phyloP scores from a whole-genome alignment of 1,140 invertebrate species.

The Holcopasites calliopsidis region DNA sequence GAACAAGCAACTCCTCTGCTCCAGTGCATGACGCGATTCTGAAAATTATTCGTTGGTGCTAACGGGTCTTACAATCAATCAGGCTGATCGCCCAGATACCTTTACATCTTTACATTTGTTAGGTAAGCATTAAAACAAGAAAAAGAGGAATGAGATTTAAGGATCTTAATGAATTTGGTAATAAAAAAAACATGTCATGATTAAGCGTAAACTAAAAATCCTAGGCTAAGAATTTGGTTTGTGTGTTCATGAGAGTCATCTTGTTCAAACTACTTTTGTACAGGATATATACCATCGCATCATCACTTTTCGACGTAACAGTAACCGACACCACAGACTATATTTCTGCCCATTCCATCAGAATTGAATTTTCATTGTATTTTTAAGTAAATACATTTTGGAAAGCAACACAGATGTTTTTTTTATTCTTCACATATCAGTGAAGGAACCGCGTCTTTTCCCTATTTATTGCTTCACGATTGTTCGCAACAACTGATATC shows the following conservation, averaged over 20 bases:
- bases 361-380: constrained; percentile 72
- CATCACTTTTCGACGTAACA: constrained; percentile 61
- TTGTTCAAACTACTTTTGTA: constrained; percentile 71
- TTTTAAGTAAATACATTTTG: constrained; percentile 74
- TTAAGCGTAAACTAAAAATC: constrained; percentile 56
- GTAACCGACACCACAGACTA: constrained; percentile 63
- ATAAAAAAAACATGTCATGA: constrained; percentile 49
- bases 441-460: constrained; percentile 51
- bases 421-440: constrained; percentile 63
- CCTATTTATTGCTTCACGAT: constrained; percentile 38
- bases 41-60: constrained; percentile 59
- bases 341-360: constrained; percentile 72
- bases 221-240: constrained; percentile 70
- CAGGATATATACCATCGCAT: constrained; percentile 69
- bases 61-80: constrained; percentile 65
- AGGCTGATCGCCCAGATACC: constrained; percentile 57
- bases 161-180: constrained; percentile 43
- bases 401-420: constrained; percentile 61
- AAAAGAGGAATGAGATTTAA: constrained; percentile 37
- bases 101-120: constrained; percentile 63
- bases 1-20: constrained; percentile 39
- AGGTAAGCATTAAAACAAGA: constrained; percentile 52
- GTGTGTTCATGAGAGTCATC: constrained; percentile 69
- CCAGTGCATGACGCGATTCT: constrained; percentile 50
- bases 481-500: constrained; percentile 33